phyloP scores from a whole-genome alignment of 2,113 vertebrate genomes.

The Misgurnus mizolepis region DNA sequence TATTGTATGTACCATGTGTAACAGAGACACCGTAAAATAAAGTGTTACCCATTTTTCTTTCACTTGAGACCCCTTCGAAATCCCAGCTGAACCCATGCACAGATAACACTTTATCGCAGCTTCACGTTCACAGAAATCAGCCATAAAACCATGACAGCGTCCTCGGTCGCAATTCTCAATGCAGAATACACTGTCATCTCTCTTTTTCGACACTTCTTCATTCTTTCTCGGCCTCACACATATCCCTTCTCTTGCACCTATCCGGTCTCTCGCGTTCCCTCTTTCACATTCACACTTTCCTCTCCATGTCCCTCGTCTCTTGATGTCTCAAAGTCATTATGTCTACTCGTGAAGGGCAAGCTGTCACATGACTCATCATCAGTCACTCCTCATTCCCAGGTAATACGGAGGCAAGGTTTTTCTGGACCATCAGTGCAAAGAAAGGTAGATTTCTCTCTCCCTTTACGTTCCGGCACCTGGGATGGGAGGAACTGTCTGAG shows the following conservation, averaged over 20 bases:
- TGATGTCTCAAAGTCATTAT: constrained; percentile 33
- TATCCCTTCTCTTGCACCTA: constrained; percentile 18
- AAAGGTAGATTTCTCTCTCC: constrained; percentile 19
- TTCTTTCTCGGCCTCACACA: not conserved
- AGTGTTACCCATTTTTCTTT: too few species aligned
- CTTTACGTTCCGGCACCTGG: constrained; percentile 25
- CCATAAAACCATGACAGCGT: constrained; percentile 3
- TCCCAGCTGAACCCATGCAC: too few species aligned
- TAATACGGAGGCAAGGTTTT: constrained; percentile 40
- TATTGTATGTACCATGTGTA: too few species aligned
- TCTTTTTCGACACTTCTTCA: not conserved
- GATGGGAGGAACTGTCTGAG: constrained; percentile 8
- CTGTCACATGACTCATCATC: constrained; percentile 28
- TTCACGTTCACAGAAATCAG: constrained; percentile 7
- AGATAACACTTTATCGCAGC: too few species aligned
- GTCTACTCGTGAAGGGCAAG: constrained; percentile 45
- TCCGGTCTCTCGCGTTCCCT: not conserved
- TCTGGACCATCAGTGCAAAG: constrained; percentile 9
- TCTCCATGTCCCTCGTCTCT: not conserved
- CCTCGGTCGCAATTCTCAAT: not conserved
- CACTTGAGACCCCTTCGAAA: too few species aligned
- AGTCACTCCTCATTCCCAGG: constrained; percentile 47
- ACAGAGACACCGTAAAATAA: too few species aligned
- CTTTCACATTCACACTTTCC: constrained; percentile 5
- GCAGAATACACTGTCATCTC: constrained; percentile 1